phyloP scores from a whole-genome alignment of 1,140 invertebrate species.

The Pseudomyrmex gracilis region DNA sequence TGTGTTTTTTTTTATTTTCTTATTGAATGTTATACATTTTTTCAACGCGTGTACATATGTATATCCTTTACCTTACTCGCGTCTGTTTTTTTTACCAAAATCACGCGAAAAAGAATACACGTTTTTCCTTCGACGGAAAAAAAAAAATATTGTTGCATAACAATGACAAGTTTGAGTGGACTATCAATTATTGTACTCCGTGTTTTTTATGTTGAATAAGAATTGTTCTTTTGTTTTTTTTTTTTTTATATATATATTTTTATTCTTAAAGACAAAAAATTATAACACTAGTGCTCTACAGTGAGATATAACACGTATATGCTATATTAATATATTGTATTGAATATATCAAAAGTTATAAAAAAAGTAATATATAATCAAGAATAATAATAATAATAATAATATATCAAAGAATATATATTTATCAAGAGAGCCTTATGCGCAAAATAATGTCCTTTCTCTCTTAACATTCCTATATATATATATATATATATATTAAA shows the following conservation, averaged over 20 bases:
- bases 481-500: no score
- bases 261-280: no score
- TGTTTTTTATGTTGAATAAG: not conserved
- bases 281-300: no score
- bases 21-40: not conserved
- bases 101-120: not conserved
- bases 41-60: not conserved
- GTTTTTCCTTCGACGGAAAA: not conserved
- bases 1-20: slow-evolving; percentile 4
- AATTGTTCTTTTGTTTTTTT: not conserved
- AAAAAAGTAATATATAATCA: not conserved
- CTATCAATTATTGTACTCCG: not conserved
- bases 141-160: not conserved
- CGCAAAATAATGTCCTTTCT: not conserved
- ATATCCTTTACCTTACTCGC: not conserved
- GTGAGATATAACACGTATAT: no score
- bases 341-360: not conserved
- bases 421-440: no score
- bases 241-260: no score
- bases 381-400: no score
- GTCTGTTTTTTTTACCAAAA: not conserved
- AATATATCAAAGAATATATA: no score
- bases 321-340: not conserved
- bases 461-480: slow-evolving; percentile 14
- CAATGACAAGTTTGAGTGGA: not conserved